Conservation (phyloP, 1,140 invertebrate species). For the Augochlora pura region DNA sequence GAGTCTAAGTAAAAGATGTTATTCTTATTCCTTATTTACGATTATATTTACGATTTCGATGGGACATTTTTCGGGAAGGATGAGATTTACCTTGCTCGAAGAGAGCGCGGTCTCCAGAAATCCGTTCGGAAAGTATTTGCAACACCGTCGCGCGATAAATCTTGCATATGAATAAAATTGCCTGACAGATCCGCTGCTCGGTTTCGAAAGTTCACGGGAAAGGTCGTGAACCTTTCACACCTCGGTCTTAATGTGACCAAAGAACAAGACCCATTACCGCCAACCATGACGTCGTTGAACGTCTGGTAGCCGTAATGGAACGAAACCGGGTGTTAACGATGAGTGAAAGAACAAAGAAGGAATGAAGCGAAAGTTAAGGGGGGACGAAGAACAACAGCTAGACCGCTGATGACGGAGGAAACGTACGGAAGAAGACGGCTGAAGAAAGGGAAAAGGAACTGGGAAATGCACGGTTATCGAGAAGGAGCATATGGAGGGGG, state of each 20-base stretch:
- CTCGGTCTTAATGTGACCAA: conserved; percentile 22
- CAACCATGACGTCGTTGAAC: conserved; percentile 29
- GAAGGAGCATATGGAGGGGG: background rate
- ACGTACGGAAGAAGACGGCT: background rate
- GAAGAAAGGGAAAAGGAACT: background rate
- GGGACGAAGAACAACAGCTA: background rate
- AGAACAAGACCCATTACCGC: conserved; percentile 37
- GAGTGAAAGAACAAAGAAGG: conserved; percentile 14
- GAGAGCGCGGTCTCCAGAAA: background rate
- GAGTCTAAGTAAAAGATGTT: too few relatives aligned
- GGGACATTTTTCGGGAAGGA: too few relatives aligned
- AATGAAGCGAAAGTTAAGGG: conserved; percentile 12
- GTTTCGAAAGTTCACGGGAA: conserved; percentile 20
- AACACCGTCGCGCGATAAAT: background rate
- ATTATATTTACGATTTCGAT: too few relatives aligned
- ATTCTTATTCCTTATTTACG: too few relatives aligned
- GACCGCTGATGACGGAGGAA: conserved; percentile 3
- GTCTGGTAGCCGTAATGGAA: conserved; percentile 36
- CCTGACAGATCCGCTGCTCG: background rate
- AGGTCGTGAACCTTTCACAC: conserved; percentile 17
- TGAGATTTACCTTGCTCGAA: too few relatives aligned
- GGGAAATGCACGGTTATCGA: conserved; percentile 34
- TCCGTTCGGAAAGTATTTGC: background rate
- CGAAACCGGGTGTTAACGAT: conserved; percentile 42
- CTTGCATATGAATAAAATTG: background rate